A percentile compares a stretch with the other conserved stretches of the same genome.
phyloP scores from a whole-genome alignment of 2,888 invertebrate genomes.

The Geophilus truncorum region DNA sequence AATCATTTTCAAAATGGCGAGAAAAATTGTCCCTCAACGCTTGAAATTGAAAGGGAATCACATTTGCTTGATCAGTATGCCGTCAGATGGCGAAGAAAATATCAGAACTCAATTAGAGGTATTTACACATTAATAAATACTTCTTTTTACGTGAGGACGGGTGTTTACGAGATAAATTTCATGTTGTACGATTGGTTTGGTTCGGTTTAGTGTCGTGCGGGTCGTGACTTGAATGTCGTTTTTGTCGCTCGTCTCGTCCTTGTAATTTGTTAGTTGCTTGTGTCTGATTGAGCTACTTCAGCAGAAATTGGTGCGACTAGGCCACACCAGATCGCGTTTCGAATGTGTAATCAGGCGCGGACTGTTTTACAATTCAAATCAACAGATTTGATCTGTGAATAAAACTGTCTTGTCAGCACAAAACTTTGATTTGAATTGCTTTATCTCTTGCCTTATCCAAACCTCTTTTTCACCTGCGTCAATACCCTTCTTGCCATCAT shows the following conservation, averaged over 20 bases:
- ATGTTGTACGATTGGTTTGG: not conserved
- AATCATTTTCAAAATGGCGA: too few relatives aligned
- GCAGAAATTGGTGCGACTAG: constrained; percentile 3
- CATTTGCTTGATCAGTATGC: too few relatives aligned
- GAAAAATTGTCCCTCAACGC: too few relatives aligned
- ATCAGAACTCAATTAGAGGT: too few relatives aligned
- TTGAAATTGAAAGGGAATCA: too few relatives aligned
- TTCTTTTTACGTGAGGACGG: too few relatives aligned
- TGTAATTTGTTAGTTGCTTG: constrained; percentile 15
- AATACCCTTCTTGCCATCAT: not conserved
- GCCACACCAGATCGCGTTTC: constrained; percentile 5
- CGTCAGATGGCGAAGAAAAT: too few relatives aligned
- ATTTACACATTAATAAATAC: too few relatives aligned
- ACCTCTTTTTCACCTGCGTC: not conserved
- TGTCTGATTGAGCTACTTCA: constrained; percentile 20
- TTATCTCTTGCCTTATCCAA: not conserved
- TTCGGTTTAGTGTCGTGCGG: not conserved
- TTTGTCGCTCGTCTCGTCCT: not conserved
- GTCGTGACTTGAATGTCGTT: not conserved
- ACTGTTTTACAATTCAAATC: constrained; percentile 7
- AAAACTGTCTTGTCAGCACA: constrained; percentile 4
- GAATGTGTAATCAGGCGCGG: not conserved
- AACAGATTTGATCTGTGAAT: constrained; percentile 11
- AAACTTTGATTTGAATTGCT: constrained; percentile 16
- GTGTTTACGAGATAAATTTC: too few relatives aligned